phyloP scores from a whole-genome alignment of 2,113 vertebrate species.

The Menura novaehollandiae region DNA sequence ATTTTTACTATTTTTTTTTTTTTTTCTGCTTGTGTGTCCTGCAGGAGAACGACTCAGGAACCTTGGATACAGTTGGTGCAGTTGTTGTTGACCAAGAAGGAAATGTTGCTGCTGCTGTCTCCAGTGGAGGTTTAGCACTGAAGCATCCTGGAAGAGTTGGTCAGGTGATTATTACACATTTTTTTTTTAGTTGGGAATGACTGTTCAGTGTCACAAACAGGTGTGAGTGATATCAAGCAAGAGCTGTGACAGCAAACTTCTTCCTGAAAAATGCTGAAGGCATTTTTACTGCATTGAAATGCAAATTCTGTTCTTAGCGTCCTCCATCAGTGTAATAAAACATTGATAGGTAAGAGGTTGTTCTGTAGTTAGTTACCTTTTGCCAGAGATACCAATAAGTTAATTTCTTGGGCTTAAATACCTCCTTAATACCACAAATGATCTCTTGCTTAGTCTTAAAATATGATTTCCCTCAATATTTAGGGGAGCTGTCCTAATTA shows the following conservation, averaged over 20 bases:
- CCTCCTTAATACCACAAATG: not conserved
- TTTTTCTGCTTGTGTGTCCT: slow-evolving; percentile 15
- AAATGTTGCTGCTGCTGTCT: slow-evolving; percentile 97
- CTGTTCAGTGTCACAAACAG: not conserved
- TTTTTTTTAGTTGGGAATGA: not conserved
- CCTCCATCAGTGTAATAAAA: not conserved
- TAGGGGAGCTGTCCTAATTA: not conserved
- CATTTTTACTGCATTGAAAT: not conserved
- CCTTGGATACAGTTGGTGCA: slow-evolving; percentile 94
- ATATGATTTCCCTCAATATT: not conserved
- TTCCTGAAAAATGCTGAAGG: not conserved
- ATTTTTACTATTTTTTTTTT: not conserved
- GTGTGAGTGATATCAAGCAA: not conserved
- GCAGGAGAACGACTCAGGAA: slow-evolving; percentile 88
- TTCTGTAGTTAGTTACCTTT: not conserved
- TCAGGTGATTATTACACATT: slow-evolving; percentile 76
- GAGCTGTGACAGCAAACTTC: not conserved
- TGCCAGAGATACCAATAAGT: not conserved
- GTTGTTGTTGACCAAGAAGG: slow-evolving; percentile 96
- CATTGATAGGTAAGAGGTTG: not conserved
- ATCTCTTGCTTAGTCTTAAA: not conserved
- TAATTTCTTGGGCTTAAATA: not conserved
- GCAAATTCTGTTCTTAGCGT: not conserved
- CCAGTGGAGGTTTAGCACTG: slow-evolving; percentile 96
- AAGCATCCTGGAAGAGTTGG: slow-evolving; percentile 97